A percentile compares a stretch with the other conserved stretches of the same genome.
Conservation (phyloP, 2,797 vertebrate genomes). For the Morelia viridis region DNA sequence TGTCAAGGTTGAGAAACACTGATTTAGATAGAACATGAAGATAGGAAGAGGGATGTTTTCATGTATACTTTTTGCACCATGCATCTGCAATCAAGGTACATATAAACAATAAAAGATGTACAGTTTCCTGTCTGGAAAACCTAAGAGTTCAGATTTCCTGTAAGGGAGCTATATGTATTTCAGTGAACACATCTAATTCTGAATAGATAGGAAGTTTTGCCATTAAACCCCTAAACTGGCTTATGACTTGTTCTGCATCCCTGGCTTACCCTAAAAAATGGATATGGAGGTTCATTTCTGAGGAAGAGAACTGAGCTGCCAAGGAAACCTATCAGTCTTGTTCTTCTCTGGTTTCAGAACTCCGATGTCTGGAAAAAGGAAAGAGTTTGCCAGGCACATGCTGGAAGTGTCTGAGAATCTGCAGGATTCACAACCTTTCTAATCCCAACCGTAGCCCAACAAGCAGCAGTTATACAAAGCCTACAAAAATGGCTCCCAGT, state of each 20-base stretch:
- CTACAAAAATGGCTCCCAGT: background rate
- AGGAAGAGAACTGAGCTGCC: background rate
- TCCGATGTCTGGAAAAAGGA: background rate
- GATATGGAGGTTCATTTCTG: background rate
- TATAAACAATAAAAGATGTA: background rate
- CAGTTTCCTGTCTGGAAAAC: background rate
- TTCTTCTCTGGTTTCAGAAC: background rate
- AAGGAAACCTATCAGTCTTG: background rate
- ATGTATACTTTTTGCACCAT: background rate
- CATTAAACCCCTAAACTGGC: background rate
- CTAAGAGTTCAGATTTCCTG: background rate
- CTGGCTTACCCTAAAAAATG: background rate
- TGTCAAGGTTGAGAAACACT: background rate
- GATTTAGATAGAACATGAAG: background rate
- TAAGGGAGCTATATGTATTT: background rate
- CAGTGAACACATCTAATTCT: background rate
- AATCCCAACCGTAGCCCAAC: background rate
- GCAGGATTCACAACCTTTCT: background rate
- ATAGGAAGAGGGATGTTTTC: background rate
- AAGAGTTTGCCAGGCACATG: background rate
- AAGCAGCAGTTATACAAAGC: background rate
- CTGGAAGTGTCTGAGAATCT: background rate
- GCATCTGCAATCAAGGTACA: background rate
- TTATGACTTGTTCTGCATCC: background rate
- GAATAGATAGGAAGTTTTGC: background rate